Conservation (phyloP, 2,113 vertebrate species). For the Erythrocercus mccallii region DNA sequence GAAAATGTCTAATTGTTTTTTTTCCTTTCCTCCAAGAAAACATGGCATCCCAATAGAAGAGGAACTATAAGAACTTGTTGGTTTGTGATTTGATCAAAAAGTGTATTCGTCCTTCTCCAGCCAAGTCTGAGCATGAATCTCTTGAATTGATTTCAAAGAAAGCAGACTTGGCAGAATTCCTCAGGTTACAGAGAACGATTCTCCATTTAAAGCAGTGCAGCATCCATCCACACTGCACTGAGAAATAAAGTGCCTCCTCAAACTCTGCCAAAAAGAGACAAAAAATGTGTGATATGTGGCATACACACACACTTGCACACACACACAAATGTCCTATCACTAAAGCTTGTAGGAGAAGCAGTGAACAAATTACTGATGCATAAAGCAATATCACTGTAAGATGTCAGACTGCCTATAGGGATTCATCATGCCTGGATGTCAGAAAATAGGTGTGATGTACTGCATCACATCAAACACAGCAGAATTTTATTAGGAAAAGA, state of each 20-base stretch:
- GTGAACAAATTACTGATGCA: neutral
- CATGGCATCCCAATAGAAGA: neutral
- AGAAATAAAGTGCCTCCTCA: neutral
- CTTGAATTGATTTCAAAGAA: conserved; percentile 13
- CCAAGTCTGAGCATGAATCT: conserved; percentile 6
- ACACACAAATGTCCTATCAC: neutral
- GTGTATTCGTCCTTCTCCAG: neutral
- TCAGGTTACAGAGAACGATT: neutral
- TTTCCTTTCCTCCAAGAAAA: neutral
- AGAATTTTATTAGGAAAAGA: neutral
- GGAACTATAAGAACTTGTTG: neutral
- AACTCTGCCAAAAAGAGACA: neutral
- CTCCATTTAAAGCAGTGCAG: neutral
- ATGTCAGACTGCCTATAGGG: neutral
- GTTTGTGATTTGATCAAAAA: conserved; percentile 8
- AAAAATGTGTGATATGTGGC: neutral
- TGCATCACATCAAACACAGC: neutral
- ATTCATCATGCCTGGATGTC: neutral
- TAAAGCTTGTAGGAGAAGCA: neutral
- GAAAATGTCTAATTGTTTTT: neutral
- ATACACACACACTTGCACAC: neutral
- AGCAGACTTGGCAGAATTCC: neutral
- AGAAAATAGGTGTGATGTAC: neutral
- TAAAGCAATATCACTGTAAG: neutral
- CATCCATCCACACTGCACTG: neutral